Conservation (phyloP, 1,140 invertebrate genomes). For the Leptestheria dahalacensis region DNA sequence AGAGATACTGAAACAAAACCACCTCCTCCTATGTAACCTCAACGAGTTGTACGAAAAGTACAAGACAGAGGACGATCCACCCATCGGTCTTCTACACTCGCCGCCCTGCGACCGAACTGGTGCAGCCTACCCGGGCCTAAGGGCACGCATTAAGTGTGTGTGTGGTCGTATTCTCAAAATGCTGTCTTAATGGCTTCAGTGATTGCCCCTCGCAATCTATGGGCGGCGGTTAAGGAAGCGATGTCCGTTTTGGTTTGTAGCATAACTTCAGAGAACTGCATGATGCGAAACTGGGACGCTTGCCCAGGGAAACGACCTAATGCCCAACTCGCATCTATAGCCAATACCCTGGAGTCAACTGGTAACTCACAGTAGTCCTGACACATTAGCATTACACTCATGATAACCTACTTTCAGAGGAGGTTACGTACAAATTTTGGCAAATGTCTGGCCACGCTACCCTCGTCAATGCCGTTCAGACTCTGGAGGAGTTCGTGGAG, state of each 20-base stretch:
- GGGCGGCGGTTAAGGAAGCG: not conserved
- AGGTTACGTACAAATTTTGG: not conserved
- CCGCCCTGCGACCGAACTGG: not conserved
- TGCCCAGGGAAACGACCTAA: not conserved
- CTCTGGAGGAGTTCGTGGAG: not conserved
- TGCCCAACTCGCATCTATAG: not conserved
- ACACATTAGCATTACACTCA: not conserved
- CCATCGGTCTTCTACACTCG: not conserved
- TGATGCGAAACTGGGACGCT: not conserved
- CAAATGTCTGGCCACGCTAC: not conserved
- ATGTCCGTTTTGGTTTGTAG: not conserved
- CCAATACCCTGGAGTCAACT: not conserved
- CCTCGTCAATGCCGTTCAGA: not conserved
- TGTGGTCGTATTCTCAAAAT: not conserved
- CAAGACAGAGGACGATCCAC: not conserved
- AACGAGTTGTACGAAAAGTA: not conserved
- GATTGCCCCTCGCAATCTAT: not conserved
- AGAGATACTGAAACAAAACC: not conserved
- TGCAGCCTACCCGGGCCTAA: not conserved
- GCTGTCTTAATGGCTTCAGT: not conserved
- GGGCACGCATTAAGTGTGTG: not conserved
- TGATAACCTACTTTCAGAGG: not conserved
- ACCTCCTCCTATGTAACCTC: not conserved
- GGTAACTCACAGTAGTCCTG: no score
- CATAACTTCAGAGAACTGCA: not conserved